These are phyloP conservation scores for Coptodon bakossiorum DNA, from an alignment of 2,113 vertebrate genomes.

Conservation along the genomic window DNA sequence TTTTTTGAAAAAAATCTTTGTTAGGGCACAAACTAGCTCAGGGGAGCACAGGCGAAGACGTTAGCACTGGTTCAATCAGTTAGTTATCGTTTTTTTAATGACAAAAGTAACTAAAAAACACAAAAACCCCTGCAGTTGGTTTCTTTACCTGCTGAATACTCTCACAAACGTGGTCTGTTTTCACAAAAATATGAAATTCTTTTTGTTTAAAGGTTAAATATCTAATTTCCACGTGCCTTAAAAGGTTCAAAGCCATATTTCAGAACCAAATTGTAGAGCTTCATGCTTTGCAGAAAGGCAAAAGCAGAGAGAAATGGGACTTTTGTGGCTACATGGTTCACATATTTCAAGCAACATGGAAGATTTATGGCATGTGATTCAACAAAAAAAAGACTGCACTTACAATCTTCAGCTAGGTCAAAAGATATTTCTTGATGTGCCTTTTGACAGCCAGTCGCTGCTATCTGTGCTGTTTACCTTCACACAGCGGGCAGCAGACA, in stretches of 20 bases:
- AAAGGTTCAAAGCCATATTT: background rate
- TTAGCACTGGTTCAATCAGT: slow-evolving; percentile 15
- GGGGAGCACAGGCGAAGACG: slow-evolving; percentile 15
- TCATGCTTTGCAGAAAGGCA: background rate
- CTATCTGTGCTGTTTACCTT: background rate
- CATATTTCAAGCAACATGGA: background rate
- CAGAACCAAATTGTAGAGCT: background rate
- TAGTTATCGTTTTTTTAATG: slow-evolving; percentile 11
- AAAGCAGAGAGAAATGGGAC: background rate
- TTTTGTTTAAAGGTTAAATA: background rate
- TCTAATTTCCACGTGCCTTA: background rate
- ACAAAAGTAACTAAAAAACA: background rate
- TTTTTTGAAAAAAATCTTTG: slow-evolving; percentile 35
- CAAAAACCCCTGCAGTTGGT: background rate
- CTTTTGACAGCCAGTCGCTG: background rate
- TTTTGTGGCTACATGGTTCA: background rate
- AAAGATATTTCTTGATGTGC: slow-evolving; percentile 3
- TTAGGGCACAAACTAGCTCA: slow-evolving; percentile 34
- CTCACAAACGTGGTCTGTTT: background rate
- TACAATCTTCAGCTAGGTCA: background rate
- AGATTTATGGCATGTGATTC: background rate
- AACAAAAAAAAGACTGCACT: background rate
- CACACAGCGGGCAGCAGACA: background rate
- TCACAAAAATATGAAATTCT: background rate
- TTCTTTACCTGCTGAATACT: background rate